These are phyloP conservation scores for Oligia fasciuncula DNA, from an alignment of 2,888 invertebrate species.

Conservation along the genomic window DNA sequence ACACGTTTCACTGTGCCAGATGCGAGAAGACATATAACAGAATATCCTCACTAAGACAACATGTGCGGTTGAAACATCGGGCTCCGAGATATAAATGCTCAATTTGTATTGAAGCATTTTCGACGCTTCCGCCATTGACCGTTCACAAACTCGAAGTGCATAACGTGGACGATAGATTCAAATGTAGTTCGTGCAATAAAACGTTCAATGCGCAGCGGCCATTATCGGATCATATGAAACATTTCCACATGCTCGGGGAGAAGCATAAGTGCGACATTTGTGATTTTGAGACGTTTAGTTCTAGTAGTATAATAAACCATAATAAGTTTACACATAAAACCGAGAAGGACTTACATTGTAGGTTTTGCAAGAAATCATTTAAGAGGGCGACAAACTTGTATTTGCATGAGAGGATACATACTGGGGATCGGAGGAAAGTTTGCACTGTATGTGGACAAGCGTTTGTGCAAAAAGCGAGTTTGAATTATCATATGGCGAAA, in stretches of 20 bases:
- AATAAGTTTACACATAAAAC: slow-evolving; percentile 52
- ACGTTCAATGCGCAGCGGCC: slow-evolving; percentile 76
- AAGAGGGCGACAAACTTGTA: slow-evolving; percentile 77
- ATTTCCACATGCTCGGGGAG: slow-evolving; percentile 82
- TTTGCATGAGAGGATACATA: slow-evolving; percentile 83
- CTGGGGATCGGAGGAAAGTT: slow-evolving; percentile 81
- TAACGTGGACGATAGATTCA: slow-evolving; percentile 77
- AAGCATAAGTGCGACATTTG: slow-evolving; percentile 79
- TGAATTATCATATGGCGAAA: slow-evolving; percentile 86
- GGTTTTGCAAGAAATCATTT: slow-evolving; percentile 71
- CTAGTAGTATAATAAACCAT: neutral
- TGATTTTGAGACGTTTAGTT: slow-evolving; percentile 79
- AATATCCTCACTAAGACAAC: slow-evolving; percentile 69
- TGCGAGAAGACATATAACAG: slow-evolving; percentile 77
- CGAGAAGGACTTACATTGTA: slow-evolving; percentile 83
- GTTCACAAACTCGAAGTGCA: slow-evolving; percentile 73
- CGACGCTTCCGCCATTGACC: slow-evolving; percentile 72
- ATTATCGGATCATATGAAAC: slow-evolving; percentile 76
- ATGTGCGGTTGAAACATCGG: slow-evolving; percentile 77
- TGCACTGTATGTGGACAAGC: slow-evolving; percentile 82
- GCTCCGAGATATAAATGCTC: slow-evolving; percentile 72
- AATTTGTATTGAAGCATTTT: slow-evolving; percentile 73
- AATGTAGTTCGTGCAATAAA: slow-evolving; percentile 82
- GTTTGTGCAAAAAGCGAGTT: slow-evolving; percentile 85
- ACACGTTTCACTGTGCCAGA: slow-evolving; percentile 68